Evolutionary conservation across 2,888 invertebrate species (phyloP).

Genomic region (Tuberolachnus salignus): DNA sequence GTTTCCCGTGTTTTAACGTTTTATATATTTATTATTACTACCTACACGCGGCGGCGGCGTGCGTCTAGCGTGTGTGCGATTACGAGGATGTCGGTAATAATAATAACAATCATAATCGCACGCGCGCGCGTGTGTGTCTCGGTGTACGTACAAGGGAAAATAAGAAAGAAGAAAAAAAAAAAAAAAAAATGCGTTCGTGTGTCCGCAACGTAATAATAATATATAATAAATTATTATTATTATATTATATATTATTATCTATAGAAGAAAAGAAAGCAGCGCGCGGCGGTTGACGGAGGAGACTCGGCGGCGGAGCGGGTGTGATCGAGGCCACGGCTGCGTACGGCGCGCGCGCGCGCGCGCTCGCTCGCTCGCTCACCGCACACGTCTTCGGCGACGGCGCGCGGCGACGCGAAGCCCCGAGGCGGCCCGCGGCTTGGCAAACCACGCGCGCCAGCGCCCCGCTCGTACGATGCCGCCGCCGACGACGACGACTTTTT

Average conservation of each 20-base stretch:
- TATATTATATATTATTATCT: neutral
- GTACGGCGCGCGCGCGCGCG: neutral
- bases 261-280: constrained; percentile 51
- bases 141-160: no score
- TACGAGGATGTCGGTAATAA: neutral
- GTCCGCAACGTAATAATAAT: neutral
- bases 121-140: neutral
- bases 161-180: no score
- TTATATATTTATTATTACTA: neutral
- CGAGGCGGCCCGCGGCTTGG: constrained; percentile 37
- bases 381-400: neutral
- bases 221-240: no score
- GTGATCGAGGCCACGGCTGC: constrained; percentile 50
- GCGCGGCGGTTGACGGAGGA: neutral
- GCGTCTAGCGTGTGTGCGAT: neutral
- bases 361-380: neutral
- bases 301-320: constrained; percentile 27
- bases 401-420: constrained; percentile 20
- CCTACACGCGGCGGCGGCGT: neutral
- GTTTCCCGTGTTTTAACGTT: no score
- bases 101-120: no score
- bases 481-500: constrained; percentile 46
- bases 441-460: constrained; percentile 31
- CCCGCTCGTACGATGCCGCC: no score
- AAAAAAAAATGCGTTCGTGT: constrained; percentile 16